phyloP scores from a whole-genome alignment of 2,113 vertebrate genomes.

The Sterrhoptilus dennistouni region DNA sequence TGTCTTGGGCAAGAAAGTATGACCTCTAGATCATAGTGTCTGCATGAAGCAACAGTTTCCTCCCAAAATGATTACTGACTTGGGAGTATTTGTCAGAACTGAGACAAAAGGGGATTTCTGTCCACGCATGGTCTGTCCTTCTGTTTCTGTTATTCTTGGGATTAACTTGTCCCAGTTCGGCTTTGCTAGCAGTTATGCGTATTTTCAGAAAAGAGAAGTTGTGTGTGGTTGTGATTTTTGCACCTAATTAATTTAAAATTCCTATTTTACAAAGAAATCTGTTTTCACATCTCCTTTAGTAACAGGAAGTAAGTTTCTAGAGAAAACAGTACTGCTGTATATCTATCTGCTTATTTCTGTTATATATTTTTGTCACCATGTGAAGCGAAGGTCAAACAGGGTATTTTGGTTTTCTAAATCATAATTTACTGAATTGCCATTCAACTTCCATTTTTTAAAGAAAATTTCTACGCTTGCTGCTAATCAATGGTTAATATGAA shows the following conservation, averaged over 20 bases:
- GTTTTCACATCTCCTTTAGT: background rate
- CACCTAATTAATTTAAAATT: background rate
- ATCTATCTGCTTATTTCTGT: background rate
- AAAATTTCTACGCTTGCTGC: background rate
- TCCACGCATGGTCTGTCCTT: background rate
- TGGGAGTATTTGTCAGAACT: background rate
- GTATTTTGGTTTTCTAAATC: background rate
- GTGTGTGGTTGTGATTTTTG: background rate
- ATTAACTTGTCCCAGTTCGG: background rate
- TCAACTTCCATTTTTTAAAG: background rate
- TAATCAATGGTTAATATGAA: background rate
- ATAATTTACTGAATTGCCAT: background rate
- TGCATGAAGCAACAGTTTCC: conserved; percentile 15
- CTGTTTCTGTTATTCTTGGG: background rate
- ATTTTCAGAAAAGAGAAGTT: background rate
- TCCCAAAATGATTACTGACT: background rate
- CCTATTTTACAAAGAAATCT: background rate
- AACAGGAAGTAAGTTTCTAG: background rate
- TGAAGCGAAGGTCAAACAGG: background rate
- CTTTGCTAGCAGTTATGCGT: background rate
- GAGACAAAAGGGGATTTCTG: conserved; percentile 30
- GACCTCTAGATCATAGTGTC: background rate
- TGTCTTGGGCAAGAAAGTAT: background rate
- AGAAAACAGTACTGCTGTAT: background rate
- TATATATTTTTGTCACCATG: background rate